Conservation (phyloP, 2,113 vertebrate species). For the Oryzias melastigma region DNA sequence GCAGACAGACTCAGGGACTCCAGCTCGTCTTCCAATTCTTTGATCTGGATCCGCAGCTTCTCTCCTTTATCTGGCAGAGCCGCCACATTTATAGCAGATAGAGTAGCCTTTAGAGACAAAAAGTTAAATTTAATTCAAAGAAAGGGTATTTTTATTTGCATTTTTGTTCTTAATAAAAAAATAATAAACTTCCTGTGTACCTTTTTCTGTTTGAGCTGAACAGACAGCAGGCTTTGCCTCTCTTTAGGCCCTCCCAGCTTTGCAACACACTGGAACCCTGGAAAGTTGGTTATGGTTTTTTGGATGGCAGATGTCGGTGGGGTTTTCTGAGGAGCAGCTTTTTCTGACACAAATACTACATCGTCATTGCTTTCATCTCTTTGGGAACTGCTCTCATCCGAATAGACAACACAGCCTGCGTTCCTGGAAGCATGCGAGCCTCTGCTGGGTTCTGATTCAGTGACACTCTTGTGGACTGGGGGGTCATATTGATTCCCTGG, state of each 20-base stretch:
- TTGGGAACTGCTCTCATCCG: conserved; percentile 1
- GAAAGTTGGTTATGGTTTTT: conserved; percentile 64
- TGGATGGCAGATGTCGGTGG: conserved; percentile 54
- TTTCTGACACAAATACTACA: conserved; percentile 55
- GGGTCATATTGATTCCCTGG: neutral
- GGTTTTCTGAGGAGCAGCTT: conserved; percentile 50
- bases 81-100: conserved; percentile 49
- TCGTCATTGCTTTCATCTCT: conserved; percentile 42
- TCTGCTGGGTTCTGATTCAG: conserved; percentile 1
- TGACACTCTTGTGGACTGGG: neutral
- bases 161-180: too few relatives aligned
- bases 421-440: neutral
- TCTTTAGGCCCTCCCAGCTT: conserved; percentile 40
- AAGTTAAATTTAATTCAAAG: neutral
- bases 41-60: conserved; percentile 61
- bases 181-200: conserved; percentile 53
- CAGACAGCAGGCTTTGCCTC: conserved; percentile 71
- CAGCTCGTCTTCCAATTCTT: conserved; percentile 63
- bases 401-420: neutral
- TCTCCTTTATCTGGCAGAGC: conserved; percentile 68
- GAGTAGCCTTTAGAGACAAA: conserved; percentile 22
- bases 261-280: conserved; percentile 56
- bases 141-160: neutral
- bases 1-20: conserved; percentile 58
- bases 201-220: conserved; percentile 89